phyloP scores from a whole-genome alignment of 1,140 invertebrate species.

The Batillaria attramentaria region DNA sequence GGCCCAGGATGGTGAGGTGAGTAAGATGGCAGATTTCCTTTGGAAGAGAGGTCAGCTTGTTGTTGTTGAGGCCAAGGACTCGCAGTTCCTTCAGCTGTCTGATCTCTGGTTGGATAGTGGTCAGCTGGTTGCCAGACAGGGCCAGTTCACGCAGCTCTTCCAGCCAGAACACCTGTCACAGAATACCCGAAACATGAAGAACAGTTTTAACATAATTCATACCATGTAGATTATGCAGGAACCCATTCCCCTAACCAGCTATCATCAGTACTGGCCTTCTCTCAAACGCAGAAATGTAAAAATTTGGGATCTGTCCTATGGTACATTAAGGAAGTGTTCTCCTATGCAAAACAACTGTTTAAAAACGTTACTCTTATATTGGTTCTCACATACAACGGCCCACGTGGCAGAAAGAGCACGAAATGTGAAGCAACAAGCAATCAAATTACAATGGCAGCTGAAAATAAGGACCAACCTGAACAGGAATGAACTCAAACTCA shows the following conservation, averaged over 20 bases:
- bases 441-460: too few relatives aligned
- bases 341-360: background rate
- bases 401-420: too few relatives aligned
- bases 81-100: conserved; percentile 54
- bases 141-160: conserved; percentile 59
- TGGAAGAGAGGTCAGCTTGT: conserved; percentile 57
- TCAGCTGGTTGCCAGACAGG: conserved; percentile 62
- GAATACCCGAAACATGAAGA: background rate
- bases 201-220: background rate
- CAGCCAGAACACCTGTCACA: conserved; percentile 59
- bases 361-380: background rate
- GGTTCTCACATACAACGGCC: too few relatives aligned
- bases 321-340: background rate
- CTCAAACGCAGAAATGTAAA: background rate
- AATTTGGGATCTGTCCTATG: background rate
- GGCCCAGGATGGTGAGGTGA: conserved; percentile 56
- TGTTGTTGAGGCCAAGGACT: conserved; percentile 66
- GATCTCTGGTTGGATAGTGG: conserved; percentile 61
- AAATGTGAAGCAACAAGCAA: too few relatives aligned
- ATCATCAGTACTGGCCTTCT: background rate
- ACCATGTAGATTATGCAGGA: too few relatives aligned
- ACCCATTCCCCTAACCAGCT: background rate
- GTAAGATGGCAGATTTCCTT: conserved; percentile 58
- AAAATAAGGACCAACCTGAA: too few relatives aligned
- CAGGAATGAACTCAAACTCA: conserved; percentile 68